phyloP scores from a whole-genome alignment of 2,888 invertebrate genomes.

The Heteromyza rotundicornis region DNA sequence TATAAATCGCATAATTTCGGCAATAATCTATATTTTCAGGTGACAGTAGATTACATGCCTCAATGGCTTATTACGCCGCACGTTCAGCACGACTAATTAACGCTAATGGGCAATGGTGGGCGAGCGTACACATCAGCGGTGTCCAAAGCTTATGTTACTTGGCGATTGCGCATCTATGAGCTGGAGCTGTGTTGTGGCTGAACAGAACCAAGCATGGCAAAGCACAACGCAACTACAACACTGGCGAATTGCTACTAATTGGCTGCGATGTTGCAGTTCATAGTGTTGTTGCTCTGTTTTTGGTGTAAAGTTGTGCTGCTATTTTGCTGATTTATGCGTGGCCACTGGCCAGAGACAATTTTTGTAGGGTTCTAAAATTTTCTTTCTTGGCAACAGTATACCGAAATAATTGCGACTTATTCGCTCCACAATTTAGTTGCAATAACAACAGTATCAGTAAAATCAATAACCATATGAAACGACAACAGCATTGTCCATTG shows the following conservation, averaged over 20 bases:
- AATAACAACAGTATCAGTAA: too few relatives aligned
- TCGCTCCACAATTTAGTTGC: too few relatives aligned
- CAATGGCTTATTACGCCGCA: constrained; percentile 16
- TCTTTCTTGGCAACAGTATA: neutral
- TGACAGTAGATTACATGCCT: constrained; percentile 11
- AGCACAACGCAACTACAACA: neutral
- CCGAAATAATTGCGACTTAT: too few relatives aligned
- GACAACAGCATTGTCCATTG: neutral
- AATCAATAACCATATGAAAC: neutral
- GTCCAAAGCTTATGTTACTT: neutral
- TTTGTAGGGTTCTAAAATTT: too few relatives aligned
- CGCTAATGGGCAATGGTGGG: neutral
- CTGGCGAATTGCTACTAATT: neutral
- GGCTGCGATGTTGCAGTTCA: neutral
- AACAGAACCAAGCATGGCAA: neutral
- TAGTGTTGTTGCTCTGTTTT: neutral
- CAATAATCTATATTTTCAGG: neutral
- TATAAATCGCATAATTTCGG: neutral
- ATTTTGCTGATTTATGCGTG: too few relatives aligned
- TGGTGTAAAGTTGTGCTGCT: too few relatives aligned
- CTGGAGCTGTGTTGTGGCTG: too few relatives aligned
- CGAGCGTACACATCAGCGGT: neutral
- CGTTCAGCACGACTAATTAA: constrained; percentile 9
- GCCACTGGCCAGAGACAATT: too few relatives aligned
- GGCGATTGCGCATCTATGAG: neutral